phyloP scores from a whole-genome alignment of 2,888 invertebrate genomes.

The Tryphoninae sp. region DNA sequence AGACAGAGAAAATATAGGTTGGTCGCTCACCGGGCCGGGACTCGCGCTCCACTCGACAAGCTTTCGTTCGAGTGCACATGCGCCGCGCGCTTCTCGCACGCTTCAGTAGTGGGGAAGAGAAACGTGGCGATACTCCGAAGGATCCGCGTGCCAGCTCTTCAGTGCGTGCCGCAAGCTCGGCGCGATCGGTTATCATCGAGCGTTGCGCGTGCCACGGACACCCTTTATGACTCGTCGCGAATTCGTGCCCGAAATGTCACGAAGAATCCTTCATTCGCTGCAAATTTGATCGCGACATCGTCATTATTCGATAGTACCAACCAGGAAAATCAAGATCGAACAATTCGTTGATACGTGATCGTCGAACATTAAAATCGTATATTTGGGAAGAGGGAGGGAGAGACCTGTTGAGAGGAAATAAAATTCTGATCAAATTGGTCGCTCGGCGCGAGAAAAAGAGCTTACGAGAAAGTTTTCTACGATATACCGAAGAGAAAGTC shows the following conservation, averaged over 20 bases:
- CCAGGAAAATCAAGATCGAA: neutral
- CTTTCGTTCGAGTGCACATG: slow-evolving; percentile 56
- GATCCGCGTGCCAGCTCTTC: slow-evolving; percentile 64
- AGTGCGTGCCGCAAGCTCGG: slow-evolving; percentile 79
- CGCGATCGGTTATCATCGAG: slow-evolving; percentile 67
- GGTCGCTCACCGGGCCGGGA: slow-evolving; percentile 25
- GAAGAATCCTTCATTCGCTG: neutral
- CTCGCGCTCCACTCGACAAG: slow-evolving; percentile 59
- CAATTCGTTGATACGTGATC: neutral
- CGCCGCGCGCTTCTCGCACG: slow-evolving; percentile 33
- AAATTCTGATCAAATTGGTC: neutral
- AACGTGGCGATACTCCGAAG: slow-evolving; percentile 63
- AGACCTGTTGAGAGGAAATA: neutral
- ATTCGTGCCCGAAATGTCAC: neutral
- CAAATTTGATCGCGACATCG: slow-evolving; percentile 9
- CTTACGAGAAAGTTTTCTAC: slow-evolving; percentile 6
- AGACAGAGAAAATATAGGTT: slow-evolving; percentile 21
- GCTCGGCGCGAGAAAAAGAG: neutral
- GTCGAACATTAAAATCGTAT: no score
- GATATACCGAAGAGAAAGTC: slow-evolving; percentile 41
- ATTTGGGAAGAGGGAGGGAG: no score
- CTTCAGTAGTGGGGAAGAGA: slow-evolving; percentile 61
- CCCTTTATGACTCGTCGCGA: neutral
- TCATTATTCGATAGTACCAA: neutral
- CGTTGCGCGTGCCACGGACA: slow-evolving; percentile 8